A percentile compares a stretch with the other conserved stretches of the same genome.
These are phyloP conservation scores for Paradisaea rubra DNA, from an alignment of 2,113 vertebrate species.

Conservation along the genomic window DNA sequence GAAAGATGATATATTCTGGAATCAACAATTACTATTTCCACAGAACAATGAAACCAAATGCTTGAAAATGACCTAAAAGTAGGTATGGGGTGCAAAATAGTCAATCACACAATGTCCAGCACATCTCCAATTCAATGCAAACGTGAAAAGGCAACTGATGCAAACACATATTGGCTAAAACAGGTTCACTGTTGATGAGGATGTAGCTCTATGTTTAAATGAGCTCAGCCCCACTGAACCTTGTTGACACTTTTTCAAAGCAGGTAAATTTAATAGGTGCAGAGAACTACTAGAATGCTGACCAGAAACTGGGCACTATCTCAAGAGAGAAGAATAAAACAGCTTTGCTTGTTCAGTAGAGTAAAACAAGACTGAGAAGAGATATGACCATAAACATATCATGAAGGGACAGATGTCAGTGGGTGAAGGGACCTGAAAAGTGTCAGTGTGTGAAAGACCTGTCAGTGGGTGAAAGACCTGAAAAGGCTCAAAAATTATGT, in stretches of 20 bases:
- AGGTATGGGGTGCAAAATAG: not conserved
- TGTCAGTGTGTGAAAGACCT: not conserved
- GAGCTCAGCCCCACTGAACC: fast-evolving
- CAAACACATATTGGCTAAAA: not conserved
- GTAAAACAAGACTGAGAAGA: not conserved
- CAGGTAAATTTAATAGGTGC: not conserved
- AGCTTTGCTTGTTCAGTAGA: not conserved
- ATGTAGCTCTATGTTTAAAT: not conserved
- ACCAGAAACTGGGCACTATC: not conserved
- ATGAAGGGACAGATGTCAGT: not conserved
- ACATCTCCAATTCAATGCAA: not conserved
- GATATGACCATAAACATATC: not conserved
- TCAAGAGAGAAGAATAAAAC: not conserved
- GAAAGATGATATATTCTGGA: not conserved
- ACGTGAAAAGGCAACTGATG: not conserved
- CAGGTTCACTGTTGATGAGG: fast-evolving
- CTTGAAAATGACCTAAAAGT: not conserved
- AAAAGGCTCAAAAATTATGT: not conserved
- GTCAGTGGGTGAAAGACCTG: not conserved
- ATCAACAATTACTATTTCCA: not conserved
- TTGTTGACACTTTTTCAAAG: not conserved
- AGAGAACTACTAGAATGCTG: not conserved
- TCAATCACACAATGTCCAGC: not conserved
- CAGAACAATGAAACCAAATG: not conserved
- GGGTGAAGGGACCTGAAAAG: not conserved